These are phyloP conservation scores for Drosophila mojavensis DNA, from an alignment of 1,140 invertebrate genomes.

Conservation along the genomic window DNA sequence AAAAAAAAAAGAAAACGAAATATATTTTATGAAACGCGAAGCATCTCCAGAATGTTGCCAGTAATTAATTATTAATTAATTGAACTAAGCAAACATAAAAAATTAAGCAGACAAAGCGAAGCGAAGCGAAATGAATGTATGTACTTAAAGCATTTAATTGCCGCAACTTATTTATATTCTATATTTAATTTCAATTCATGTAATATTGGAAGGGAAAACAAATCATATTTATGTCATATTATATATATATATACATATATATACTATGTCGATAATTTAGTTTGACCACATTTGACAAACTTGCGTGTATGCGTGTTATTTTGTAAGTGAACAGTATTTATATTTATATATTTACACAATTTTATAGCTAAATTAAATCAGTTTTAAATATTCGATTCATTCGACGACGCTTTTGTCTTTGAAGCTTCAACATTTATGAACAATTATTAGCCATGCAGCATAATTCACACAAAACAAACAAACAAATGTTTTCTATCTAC, in stretches of 20 bases:
- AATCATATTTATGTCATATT: conserved; percentile 49
- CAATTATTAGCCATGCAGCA: conserved; percentile 38
- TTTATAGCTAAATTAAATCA: conserved; percentile 79
- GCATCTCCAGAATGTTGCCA: conserved; percentile 66
- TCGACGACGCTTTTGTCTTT: conserved; percentile 43
- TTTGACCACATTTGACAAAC: conserved; percentile 65
- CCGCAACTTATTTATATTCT: conserved; percentile 26
- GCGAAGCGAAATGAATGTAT: conserved; percentile 50
- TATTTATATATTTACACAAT: conserved; percentile 78
- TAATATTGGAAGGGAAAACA: conserved; percentile 12
- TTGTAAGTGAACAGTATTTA: conserved; percentile 81
- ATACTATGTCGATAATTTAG: conserved; percentile 43
- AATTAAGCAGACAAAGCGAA: conserved; percentile 1
- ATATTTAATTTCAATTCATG: conserved; percentile 39
- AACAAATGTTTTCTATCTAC: conserved; percentile 24
- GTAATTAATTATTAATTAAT: conserved; percentile 59
- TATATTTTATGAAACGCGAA: conserved; percentile 45
- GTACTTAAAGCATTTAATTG: conserved; percentile 75
- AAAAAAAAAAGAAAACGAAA: not conserved
- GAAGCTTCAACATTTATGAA: conserved; percentile 56
- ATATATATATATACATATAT: conserved; percentile 11
- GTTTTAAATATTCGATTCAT: conserved; percentile 50
- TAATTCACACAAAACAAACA: conserved; percentile 19
- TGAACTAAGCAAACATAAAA: conserved; percentile 38
- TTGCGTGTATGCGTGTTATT: conserved; percentile 49